These are phyloP conservation scores for Candoia aspera DNA, from an alignment of 2,113 vertebrate species.

Conservation along the genomic window DNA sequence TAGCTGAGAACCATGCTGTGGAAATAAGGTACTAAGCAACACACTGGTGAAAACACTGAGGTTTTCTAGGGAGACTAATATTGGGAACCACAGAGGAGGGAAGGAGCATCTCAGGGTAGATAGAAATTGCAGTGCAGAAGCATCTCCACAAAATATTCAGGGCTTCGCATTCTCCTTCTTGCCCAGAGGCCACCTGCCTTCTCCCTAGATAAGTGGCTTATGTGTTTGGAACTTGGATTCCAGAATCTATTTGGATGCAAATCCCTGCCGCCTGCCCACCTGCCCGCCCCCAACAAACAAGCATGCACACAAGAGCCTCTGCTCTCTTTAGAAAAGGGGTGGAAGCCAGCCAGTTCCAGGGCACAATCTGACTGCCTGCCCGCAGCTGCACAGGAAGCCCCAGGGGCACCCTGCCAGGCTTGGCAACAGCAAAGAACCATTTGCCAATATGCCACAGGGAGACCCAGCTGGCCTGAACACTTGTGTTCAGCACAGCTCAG, in stretches of 20 bases:
- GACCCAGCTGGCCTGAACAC: not conserved
- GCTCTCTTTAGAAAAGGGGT: not conserved
- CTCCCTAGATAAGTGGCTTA: accelerated
- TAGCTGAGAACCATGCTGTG: not conserved
- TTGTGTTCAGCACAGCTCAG: not conserved
- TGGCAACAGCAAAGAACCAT: not conserved
- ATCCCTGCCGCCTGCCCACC: not conserved
- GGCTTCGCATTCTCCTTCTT: not conserved
- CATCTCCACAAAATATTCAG: not conserved
- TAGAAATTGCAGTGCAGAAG: not conserved
- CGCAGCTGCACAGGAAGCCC: constrained; percentile 10
- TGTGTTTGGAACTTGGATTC: not conserved
- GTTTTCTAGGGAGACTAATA: not conserved
- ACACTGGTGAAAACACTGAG: not conserved
- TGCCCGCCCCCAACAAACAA: accelerated
- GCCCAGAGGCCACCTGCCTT: not conserved
- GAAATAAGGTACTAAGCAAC: not conserved
- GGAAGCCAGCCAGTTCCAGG: not conserved
- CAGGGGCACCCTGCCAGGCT: not conserved
- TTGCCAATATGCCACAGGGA: not conserved
- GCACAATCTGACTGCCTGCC: not conserved
- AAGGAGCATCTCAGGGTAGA: not conserved
- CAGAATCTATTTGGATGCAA: not conserved
- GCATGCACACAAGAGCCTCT: not conserved
- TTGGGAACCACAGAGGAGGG: not conserved